Evolutionary conservation across 2,113 vertebrate species (phyloP).

Genomic region (Lycaon pictus): DNA sequence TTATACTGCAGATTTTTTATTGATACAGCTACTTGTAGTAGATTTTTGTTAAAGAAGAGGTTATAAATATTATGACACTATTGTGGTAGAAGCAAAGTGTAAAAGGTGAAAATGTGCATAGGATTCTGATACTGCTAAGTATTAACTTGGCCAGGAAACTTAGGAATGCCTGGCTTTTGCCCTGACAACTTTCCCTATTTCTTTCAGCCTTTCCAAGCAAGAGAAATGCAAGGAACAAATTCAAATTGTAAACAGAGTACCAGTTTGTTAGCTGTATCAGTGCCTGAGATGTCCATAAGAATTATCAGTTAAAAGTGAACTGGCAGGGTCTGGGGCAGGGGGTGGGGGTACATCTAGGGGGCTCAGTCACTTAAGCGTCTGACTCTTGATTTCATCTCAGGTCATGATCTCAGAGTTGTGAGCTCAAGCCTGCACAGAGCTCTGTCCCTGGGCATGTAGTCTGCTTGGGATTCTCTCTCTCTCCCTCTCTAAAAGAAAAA

Average conservation of each 20-base stretch:
- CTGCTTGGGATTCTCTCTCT: not conserved
- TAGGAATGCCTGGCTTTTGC: not conserved
- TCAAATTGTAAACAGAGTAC: not conserved
- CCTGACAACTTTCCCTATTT: not conserved
- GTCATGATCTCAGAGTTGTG: not conserved
- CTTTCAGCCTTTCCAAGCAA: not conserved
- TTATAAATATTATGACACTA: not conserved
- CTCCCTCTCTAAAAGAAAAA: not conserved
- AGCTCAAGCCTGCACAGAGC: not conserved
- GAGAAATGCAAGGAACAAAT: not conserved
- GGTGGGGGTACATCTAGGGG: fast-evolving
- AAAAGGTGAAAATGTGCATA: not conserved
- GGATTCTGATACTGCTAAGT: not conserved
- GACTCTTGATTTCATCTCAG: not conserved
- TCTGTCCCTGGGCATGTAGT: not conserved
- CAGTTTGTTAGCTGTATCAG: not conserved
- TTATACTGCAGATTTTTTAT: not conserved
- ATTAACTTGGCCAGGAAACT: not conserved
- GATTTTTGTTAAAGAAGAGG: not conserved
- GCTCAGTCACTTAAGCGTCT: not conserved
- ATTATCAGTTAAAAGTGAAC: not conserved
- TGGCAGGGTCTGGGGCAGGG: fast-evolving
- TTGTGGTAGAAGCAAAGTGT: not conserved
- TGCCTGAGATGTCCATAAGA: not conserved
- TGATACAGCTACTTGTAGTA: not conserved